A percentile compares a stretch with the other conserved stretches of the same genome.
Conservation (phyloP, 2,113 vertebrate species). For the Ahaetulla prasina region DNA sequence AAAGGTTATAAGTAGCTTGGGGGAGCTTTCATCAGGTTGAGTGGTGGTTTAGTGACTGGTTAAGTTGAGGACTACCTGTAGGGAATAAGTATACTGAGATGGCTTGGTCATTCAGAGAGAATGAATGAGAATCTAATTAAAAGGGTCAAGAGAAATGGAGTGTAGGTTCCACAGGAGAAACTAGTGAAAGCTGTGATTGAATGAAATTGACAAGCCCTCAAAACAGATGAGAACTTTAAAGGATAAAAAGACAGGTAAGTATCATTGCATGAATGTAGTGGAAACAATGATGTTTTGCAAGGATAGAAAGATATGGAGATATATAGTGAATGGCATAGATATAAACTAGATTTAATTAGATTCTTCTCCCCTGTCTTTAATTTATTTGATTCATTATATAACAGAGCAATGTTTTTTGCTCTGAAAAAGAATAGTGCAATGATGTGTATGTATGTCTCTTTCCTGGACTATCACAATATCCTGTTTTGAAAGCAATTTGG, state of each 20-base stretch:
- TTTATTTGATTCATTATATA: not conserved
- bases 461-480: not conserved
- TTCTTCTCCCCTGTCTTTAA: not conserved
- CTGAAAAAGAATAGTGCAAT: not conserved
- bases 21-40: too few relatives aligned
- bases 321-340: not conserved
- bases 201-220: not conserved
- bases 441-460: not conserved
- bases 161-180: not conserved
- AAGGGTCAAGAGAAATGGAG: not conserved
- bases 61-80: too few relatives aligned
- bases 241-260: not conserved
- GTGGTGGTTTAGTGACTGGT: too few relatives aligned
- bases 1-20: too few relatives aligned
- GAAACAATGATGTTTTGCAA: not conserved
- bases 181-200: not conserved
- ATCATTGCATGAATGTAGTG: not conserved
- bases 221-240: not conserved
- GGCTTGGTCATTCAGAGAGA: not conserved
- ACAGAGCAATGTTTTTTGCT: not conserved
- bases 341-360: not conserved
- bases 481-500: not conserved
- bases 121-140: not conserved
- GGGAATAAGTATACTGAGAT: not conserved
- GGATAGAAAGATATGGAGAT: not conserved